Conservation (phyloP, 2,113 vertebrate genomes). For the Motacilla alba region DNA sequence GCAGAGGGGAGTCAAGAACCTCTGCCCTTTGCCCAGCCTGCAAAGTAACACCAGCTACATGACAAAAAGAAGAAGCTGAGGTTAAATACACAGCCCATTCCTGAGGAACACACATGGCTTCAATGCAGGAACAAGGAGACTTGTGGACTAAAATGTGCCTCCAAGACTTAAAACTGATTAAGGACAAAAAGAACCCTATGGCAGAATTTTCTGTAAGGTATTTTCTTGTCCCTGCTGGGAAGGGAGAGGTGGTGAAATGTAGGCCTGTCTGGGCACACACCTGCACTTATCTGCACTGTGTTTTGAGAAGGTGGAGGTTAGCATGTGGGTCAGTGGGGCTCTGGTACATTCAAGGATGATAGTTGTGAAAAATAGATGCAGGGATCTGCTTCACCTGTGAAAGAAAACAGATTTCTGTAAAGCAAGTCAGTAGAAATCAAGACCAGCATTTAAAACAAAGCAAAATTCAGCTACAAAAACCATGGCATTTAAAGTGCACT, state of each 20-base stretch:
- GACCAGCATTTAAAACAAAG: neutral
- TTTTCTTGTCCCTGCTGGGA: neutral
- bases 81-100: neutral
- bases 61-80: neutral
- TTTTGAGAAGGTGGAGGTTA: neutral
- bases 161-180: neutral
- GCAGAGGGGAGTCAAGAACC: neutral
- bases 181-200: neutral
- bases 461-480: neutral
- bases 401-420: neutral
- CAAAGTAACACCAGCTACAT: neutral
- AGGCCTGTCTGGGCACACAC: rapidly evolving
- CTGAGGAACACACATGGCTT: neutral
- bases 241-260: neutral
- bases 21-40: neutral
- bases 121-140: neutral
- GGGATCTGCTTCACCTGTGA: neutral
- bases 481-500: rapidly evolving
- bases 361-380: neutral
- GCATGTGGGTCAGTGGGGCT: neutral
- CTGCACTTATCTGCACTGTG: rapidly evolving
- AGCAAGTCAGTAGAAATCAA: neutral
- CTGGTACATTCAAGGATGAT: rapidly evolving
- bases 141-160: neutral
- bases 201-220: neutral